phyloP scores from a whole-genome alignment of 2,113 vertebrate species.

The Scophthalmus maximus region DNA sequence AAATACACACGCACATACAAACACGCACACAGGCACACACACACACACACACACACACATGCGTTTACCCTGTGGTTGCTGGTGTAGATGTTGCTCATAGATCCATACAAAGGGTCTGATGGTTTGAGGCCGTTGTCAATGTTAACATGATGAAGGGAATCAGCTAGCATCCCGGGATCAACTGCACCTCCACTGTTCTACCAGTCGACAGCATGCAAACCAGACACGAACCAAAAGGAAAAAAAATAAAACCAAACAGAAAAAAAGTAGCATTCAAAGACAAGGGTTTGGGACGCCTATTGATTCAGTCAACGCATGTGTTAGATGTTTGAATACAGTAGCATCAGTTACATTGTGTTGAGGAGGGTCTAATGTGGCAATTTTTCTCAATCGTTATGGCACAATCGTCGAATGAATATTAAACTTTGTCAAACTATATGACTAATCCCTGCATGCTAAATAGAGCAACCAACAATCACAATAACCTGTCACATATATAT shows the following conservation, averaged over 20 bases:
- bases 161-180: conserved; percentile 85
- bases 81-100: conserved; percentile 84
- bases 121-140: conserved; percentile 80
- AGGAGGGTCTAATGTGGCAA: too few relatives aligned
- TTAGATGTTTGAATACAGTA: neutral
- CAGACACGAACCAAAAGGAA: conserved; percentile 44
- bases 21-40: too few relatives aligned
- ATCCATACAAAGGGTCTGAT: conserved; percentile 82
- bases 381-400: too few relatives aligned
- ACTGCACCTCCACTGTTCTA: conserved; percentile 84
- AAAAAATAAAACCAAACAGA: conserved; percentile 7
- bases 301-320: conserved; percentile 40
- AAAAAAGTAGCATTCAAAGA: conserved; percentile 15
- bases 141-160: conserved; percentile 81
- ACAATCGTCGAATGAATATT: too few relatives aligned
- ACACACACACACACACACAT: conserved; percentile 1
- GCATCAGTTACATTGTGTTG: too few relatives aligned
- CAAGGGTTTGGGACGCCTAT: neutral
- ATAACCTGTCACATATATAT: too few relatives aligned
- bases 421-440: too few relatives aligned
- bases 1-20: too few relatives aligned
- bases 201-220: conserved; percentile 78
- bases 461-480: too few relatives aligned
- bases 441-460: too few relatives aligned
- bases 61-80: conserved; percentile 83